phyloP scores from a whole-genome alignment of 2,113 vertebrate species.

The Scophthalmus maximus region DNA sequence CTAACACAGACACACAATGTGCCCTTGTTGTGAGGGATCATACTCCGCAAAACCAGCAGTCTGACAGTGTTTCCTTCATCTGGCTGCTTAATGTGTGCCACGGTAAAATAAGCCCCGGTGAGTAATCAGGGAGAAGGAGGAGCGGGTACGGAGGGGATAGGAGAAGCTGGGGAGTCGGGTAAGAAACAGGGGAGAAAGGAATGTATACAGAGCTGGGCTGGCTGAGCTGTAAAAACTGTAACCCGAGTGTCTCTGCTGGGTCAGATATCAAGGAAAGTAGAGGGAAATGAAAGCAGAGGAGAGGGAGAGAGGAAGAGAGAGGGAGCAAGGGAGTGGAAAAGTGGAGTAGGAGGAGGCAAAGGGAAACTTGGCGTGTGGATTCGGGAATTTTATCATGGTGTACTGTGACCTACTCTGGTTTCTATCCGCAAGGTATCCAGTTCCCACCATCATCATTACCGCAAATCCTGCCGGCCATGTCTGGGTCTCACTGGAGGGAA shows the following conservation, averaged over 20 bases:
- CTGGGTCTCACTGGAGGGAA: slow-evolving; percentile 74
- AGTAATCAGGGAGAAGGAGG: slow-evolving; percentile 88
- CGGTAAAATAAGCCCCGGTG: slow-evolving; percentile 96
- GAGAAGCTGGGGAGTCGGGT: slow-evolving; percentile 75
- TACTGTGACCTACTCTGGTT: slow-evolving; percentile 98
- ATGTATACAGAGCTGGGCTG: slow-evolving; percentile 97
- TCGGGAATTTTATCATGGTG: slow-evolving; percentile 99
- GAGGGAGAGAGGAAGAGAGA: slow-evolving; percentile 68
- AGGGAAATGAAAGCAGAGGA: slow-evolving; percentile 91
- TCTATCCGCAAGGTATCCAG: slow-evolving; percentile 88
- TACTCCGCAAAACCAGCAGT: slow-evolving; percentile 88
- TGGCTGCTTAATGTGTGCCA: slow-evolving; percentile 94
- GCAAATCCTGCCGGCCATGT: slow-evolving; percentile 53
- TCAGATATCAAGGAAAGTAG: slow-evolving; percentile 99
- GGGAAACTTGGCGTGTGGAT: slow-evolving; percentile 95
- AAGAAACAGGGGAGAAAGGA: slow-evolving; percentile 93
- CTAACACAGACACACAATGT: slow-evolving; percentile 87
- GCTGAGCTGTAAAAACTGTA: slow-evolving; percentile 99
- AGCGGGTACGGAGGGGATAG: slow-evolving; percentile 67
- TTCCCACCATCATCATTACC: slow-evolving; percentile 83
- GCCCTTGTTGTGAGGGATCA: slow-evolving; percentile 94
- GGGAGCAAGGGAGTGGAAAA: slow-evolving; percentile 70
- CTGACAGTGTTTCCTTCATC: slow-evolving; percentile 96
- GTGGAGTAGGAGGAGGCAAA: slow-evolving; percentile 78
- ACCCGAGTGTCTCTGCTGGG: slow-evolving; percentile 89